Evolutionary conservation across 2,797 vertebrate genomes (phyloP).

Genomic region (Tangara arthus): DNA sequence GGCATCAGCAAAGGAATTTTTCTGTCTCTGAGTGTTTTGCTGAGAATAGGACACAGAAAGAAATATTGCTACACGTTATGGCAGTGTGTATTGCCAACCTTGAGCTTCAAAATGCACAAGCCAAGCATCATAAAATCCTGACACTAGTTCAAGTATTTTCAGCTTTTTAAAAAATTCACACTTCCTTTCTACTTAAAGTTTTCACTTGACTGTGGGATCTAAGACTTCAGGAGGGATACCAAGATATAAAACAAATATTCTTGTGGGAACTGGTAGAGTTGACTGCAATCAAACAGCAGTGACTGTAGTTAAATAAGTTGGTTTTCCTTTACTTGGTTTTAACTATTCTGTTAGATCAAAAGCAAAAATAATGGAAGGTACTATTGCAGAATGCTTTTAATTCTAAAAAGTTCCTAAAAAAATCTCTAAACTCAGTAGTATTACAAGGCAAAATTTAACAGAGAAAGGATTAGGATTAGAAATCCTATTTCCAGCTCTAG

Average conservation of each 20-base stretch:
- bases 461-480: background rate
- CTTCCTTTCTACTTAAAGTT: background rate
- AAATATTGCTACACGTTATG: background rate
- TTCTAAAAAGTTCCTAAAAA: background rate
- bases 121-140: conserved; percentile 11
- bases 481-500: background rate
- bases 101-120: background rate
- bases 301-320: background rate
- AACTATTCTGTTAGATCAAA: background rate
- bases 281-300: background rate
- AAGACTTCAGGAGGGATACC: background rate
- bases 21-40: background rate
- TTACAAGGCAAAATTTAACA: background rate
- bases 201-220: conserved; percentile 1
- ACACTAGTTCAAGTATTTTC: background rate
- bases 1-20: background rate
- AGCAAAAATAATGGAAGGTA: background rate
- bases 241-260: background rate
- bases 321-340: background rate
- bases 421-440: background rate
- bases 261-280: background rate
- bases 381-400: background rate
- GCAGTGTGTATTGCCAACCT: background rate
- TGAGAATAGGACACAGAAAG: background rate
- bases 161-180: background rate